phyloP scores from a whole-genome alignment of 2,888 invertebrate species.

The Bhutanitis thaidina region DNA sequence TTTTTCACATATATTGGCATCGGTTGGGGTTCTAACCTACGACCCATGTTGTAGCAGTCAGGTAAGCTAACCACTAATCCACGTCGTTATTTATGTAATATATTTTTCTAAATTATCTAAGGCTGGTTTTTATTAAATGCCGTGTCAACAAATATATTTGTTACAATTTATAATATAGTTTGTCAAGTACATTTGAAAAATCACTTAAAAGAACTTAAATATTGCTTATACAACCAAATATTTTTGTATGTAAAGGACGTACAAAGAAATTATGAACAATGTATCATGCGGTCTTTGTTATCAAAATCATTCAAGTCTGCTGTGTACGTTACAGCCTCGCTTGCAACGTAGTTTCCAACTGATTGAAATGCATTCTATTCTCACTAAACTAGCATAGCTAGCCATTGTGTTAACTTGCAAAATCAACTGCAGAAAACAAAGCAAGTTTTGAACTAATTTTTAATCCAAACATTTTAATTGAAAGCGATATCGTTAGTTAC shows the following conservation, averaged over 20 bases:
- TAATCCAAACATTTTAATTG: neutral
- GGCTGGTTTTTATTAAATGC: no score
- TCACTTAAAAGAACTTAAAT: no score
- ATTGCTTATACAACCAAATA: neutral
- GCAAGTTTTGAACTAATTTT: neutral
- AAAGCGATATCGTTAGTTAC: no score
- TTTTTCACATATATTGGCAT: no score
- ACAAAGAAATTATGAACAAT: neutral
- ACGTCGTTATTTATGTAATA: no score
- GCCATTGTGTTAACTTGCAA: constrained; percentile 1
- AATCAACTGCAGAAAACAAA: neutral
- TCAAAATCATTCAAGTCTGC: neutral
- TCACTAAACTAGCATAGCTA: constrained; percentile 3
- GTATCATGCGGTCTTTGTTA: constrained; percentile 7
- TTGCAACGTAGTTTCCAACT: constrained; percentile 7
- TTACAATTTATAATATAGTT: no score
- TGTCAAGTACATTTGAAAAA: no score
- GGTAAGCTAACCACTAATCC: no score
- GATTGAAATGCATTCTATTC: constrained; percentile 6
- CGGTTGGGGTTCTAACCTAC: no score
- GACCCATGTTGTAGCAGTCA: no score
- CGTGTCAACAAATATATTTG: no score
- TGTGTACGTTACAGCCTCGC: constrained; percentile 4
- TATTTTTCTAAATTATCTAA: no score
- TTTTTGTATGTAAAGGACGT: neutral